Conservation (phyloP, 2,888 invertebrate species). For the Abrostola tripartita region DNA sequence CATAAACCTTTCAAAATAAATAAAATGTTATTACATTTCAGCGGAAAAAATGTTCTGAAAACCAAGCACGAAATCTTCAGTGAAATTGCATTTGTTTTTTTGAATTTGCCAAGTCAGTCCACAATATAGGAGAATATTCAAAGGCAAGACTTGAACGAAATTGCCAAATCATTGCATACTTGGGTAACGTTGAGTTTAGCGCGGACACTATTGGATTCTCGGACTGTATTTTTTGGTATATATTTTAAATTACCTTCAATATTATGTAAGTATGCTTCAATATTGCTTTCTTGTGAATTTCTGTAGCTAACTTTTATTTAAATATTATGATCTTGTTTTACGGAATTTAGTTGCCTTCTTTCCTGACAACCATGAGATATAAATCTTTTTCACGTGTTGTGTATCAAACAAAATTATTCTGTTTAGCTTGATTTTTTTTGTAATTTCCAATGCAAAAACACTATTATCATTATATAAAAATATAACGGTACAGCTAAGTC, state of each 20-base stretch:
- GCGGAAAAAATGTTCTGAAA: slow-evolving; percentile 9
- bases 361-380: background rate
- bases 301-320: background rate
- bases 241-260: slow-evolving; percentile 53
- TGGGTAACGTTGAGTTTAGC: slow-evolving; percentile 41
- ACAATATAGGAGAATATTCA: slow-evolving; percentile 69
- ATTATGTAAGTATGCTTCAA: slow-evolving; percentile 2
- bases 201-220: slow-evolving; percentile 61
- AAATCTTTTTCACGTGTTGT: no score
- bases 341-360: background rate
- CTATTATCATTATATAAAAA: no score
- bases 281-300: background rate
- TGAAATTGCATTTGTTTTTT: slow-evolving; percentile 54
- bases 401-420: no score
- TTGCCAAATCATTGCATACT: slow-evolving; percentile 74
- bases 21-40: background rate
- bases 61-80: slow-evolving; percentile 14
- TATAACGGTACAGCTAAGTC: background rate
- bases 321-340: background rate
- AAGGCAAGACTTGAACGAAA: slow-evolving; percentile 67
- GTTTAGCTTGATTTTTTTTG: no score
- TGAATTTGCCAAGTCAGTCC: slow-evolving; percentile 53
- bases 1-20: background rate
- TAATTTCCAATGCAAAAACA: no score
- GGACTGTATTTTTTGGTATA: slow-evolving; percentile 54